phyloP scores from a whole-genome alignment of 2,113 vertebrate genomes.

The human (Homo sapiens) region DNA sequence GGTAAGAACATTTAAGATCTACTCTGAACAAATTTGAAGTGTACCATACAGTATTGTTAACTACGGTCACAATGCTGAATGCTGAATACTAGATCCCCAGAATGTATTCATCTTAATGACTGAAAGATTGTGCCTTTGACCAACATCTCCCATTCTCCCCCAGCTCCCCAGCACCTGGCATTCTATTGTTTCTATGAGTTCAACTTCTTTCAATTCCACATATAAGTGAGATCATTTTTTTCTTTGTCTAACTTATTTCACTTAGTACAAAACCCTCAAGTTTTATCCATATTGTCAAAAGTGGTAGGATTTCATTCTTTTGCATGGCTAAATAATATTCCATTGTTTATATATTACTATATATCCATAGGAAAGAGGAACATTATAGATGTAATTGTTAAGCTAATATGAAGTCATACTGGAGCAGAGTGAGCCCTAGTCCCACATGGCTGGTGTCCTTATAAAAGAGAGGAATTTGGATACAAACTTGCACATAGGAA shows the following conservation, averaged over 20 bases:
- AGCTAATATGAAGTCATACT: not conserved
- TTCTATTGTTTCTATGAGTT: not conserved
- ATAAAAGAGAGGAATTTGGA: not conserved
- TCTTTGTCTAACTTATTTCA: not conserved
- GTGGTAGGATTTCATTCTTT: not conserved
- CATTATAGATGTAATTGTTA: not conserved
- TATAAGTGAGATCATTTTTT: not conserved
- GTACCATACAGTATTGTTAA: not conserved
- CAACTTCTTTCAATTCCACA: not conserved
- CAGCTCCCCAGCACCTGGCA: not conserved
- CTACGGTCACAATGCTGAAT: fast-evolving
- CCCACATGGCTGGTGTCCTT: not conserved
- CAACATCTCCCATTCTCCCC: not conserved
- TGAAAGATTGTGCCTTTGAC: not conserved
- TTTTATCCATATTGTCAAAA: not conserved
- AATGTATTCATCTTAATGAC: not conserved
- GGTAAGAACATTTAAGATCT: not conserved
- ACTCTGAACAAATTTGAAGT: not conserved
- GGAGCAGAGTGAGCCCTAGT: not conserved
- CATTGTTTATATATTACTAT: not conserved
- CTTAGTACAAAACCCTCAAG: not conserved
- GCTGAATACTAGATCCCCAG: not conserved
- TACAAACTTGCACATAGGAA: not conserved
- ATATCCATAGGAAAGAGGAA: not conserved
- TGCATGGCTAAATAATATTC: not conserved